Conservation (phyloP, 2,797 vertebrate species). For the Sciurus vulgaris region DNA sequence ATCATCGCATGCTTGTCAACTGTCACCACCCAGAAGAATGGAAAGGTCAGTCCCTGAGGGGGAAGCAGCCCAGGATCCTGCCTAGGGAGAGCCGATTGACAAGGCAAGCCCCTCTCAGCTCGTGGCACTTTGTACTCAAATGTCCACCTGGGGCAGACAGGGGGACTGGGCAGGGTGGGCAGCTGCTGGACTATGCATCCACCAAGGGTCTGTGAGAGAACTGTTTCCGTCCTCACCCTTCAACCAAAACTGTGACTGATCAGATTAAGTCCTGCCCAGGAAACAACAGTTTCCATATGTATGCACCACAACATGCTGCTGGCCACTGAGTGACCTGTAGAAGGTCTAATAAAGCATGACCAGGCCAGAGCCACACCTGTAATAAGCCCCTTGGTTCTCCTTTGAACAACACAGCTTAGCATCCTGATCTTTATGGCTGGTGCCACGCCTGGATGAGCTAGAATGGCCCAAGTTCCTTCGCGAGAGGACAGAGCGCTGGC, state of each 20-base stretch:
- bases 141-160: neutral
- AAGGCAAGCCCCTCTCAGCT: neutral
- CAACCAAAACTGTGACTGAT: neutral
- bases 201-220: neutral
- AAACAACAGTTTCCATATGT: neutral
- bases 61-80: neutral
- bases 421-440: conserved; percentile 34
- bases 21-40: neutral
- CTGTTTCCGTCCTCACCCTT: neutral
- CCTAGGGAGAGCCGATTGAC: neutral
- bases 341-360: conserved; percentile 45
- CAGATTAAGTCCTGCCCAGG: neutral
- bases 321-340: conserved; percentile 65
- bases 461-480: neutral
- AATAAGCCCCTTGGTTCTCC: conserved; percentile 1
- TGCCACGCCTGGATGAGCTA: neutral
- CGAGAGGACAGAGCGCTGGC: too few relatives aligned
- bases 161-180: neutral
- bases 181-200: neutral
- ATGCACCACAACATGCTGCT: conserved; percentile 56
- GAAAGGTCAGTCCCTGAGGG: too few relatives aligned
- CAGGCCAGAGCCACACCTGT: too few relatives aligned
- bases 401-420: conserved; percentile 36
- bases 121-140: neutral
- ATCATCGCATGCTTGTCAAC: neutral